Conservation (phyloP, 2,888 invertebrate genomes). For the Caenorhabditis afra region DNA sequence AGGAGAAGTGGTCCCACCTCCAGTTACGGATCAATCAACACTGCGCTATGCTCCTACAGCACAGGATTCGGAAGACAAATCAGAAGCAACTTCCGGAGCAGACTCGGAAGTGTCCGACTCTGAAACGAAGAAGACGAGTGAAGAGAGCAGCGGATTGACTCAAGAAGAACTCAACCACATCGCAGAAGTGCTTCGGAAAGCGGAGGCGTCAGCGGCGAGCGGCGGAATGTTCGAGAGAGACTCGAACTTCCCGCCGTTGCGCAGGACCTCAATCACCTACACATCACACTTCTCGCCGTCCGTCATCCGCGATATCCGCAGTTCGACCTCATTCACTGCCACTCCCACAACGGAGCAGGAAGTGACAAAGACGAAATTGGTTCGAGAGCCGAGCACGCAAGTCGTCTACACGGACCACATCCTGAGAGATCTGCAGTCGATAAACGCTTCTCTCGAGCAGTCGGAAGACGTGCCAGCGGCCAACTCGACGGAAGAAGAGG, state of each 20-base stretch:
- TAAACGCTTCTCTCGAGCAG: slow-evolving; percentile 41
- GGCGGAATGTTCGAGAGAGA: slow-evolving; percentile 49
- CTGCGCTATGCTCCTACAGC: not conserved
- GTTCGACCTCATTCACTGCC: slow-evolving; percentile 52
- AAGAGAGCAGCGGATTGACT: slow-evolving; percentile 49
- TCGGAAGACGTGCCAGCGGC: slow-evolving; percentile 21
- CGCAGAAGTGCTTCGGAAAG: slow-evolving; percentile 60
- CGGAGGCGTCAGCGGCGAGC: slow-evolving; percentile 46
- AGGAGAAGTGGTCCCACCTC: not conserved
- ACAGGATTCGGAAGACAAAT: slow-evolving; percentile 37
- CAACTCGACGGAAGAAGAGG: not conserved
- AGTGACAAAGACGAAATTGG: slow-evolving; percentile 19
- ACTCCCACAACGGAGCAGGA: slow-evolving; percentile 17
- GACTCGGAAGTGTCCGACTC: slow-evolving; percentile 29
- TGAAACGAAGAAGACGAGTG: not conserved
- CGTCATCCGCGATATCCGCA: slow-evolving; percentile 34
- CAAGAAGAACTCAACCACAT: slow-evolving; percentile 68
- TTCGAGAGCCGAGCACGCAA: slow-evolving; percentile 51
- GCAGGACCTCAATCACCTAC: slow-evolving; percentile 55
- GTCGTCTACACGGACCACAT: slow-evolving; percentile 62
- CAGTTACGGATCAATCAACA: not conserved
- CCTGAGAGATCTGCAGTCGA: slow-evolving; percentile 55
- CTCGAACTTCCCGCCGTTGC: slow-evolving; percentile 34
- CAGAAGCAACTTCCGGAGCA: slow-evolving; percentile 60
- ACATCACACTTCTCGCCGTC: slow-evolving; percentile 51